phyloP scores from a whole-genome alignment of 1,140 invertebrate genomes.

The Cecropterus lyciades region DNA sequence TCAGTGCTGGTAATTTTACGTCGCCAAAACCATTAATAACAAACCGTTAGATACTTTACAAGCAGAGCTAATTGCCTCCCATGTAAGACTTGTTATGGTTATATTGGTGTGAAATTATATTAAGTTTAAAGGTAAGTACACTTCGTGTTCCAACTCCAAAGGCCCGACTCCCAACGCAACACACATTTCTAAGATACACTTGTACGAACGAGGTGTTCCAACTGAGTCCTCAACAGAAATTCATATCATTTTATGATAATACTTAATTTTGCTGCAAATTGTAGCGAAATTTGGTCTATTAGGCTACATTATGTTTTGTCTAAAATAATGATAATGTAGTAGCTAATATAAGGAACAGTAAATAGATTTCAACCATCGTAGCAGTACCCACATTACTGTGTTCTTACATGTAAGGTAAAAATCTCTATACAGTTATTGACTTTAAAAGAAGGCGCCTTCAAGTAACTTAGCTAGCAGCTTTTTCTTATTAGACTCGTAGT shows the following conservation, averaged over 20 bases:
- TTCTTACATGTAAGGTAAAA: conserved; percentile 2
- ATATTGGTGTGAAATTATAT: neutral
- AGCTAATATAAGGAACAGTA: neutral
- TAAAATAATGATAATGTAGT: too few species aligned
- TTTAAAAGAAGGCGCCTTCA: conserved; percentile 2
- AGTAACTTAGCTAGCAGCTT: conserved; percentile 6
- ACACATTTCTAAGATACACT: too few species aligned
- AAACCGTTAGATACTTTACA: conserved; percentile 31
- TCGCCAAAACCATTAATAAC: conserved; percentile 40
- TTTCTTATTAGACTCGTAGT: conserved; percentile 14
- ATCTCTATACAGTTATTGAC: conserved; percentile 19
- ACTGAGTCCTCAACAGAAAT: too few species aligned
- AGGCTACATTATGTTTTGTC: too few species aligned
- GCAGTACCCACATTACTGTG: conserved; percentile 4
- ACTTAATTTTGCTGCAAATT: too few species aligned
- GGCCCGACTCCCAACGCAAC: too few species aligned
- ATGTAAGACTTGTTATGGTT: neutral
- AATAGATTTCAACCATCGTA: neutral
- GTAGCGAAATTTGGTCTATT: too few species aligned
- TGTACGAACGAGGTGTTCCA: too few species aligned
- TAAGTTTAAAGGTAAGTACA: too few species aligned
- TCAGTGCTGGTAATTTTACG: conserved; percentile 33
- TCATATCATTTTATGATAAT: too few species aligned
- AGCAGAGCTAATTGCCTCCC: conserved; percentile 13
- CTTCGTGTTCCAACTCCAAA: too few species aligned